A percentile compares a stretch with the other conserved stretches of the same genome.
Evolutionary conservation across 2,113 vertebrate species (phyloP).

Genomic region (Poecile atricapillus): DNA sequence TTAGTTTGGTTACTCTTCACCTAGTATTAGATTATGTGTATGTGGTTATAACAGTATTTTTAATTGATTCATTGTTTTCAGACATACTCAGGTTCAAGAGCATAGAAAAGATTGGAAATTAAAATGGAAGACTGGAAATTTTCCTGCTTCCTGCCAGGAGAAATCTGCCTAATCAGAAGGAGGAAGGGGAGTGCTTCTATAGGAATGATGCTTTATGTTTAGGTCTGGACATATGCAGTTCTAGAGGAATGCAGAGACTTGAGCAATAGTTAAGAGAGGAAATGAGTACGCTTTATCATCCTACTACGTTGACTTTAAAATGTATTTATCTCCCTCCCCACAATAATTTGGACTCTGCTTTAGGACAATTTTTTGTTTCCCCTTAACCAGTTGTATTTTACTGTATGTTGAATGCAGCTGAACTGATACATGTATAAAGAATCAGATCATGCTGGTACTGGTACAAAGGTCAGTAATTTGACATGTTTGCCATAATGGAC

Average conservation of each 20-base stretch:
- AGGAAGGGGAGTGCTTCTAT: not conserved
- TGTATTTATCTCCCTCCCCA: not conserved
- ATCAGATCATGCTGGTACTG: not conserved
- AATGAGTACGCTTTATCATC: not conserved
- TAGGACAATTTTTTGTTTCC: not conserved
- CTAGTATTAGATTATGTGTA: not conserved
- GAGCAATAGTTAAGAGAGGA: not conserved
- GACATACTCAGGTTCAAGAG: not conserved
- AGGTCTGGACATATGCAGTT: not conserved
- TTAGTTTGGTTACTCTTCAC: not conserved
- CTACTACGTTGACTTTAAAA: not conserved
- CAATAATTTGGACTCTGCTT: not conserved
- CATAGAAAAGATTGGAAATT: not conserved
- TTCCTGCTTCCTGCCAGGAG: not conserved
- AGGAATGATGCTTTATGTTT: not conserved
- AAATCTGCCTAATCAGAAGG: not conserved
- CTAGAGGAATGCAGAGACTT: not conserved
- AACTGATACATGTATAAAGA: not conserved
- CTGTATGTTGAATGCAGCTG: not conserved
- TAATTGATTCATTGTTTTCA: not conserved
- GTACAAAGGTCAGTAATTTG: not conserved
- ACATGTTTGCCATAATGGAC: not conserved
- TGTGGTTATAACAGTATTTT: not conserved
- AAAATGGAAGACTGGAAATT: not conserved
- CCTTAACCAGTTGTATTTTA: not conserved